Percentiles rank a stretch among this genome's conserved stretches.
phyloP scores from a whole-genome alignment of 2,113 vertebrate genomes.

The Hydrochoerus hydrochaeris region DNA sequence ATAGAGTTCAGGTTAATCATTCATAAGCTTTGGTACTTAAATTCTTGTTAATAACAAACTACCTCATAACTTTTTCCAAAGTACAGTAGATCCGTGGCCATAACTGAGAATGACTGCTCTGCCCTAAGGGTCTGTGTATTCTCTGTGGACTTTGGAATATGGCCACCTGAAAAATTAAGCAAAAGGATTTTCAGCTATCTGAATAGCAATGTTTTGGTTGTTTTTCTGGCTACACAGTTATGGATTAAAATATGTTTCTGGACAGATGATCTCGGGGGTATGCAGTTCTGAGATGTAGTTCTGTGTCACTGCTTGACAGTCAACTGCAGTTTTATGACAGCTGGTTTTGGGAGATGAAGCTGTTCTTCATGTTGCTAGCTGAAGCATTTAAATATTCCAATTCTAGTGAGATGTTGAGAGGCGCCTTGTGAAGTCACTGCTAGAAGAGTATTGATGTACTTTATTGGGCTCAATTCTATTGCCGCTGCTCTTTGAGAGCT shows the following conservation, averaged over 20 bases:
- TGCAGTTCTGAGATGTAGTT: neutral
- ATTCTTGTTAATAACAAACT: constrained; percentile 70
- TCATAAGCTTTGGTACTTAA: constrained; percentile 64
- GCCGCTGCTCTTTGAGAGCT: neutral
- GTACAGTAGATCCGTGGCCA: neutral
- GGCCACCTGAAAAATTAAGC: neutral
- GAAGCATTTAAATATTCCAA: neutral
- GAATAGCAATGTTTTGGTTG: neutral
- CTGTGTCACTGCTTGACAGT: neutral
- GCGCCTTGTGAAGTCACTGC: neutral
- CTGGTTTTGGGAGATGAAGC: neutral
- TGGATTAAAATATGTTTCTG: neutral
- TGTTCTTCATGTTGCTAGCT: neutral
- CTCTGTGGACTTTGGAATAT: neutral
- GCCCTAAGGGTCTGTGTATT: neutral
- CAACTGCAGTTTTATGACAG: neutral
- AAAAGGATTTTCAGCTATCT: neutral
- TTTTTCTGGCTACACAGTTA: neutral
- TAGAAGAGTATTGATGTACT: neutral
- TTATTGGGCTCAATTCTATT: neutral
- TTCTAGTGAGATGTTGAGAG: neutral
- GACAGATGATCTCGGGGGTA: neutral
- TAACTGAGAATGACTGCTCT: neutral
- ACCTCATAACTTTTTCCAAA: constrained; percentile 1
- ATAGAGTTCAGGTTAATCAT: constrained; percentile 66